These are phyloP conservation scores for Meloidogyne floridensis DNA, from an alignment of 1,140 invertebrate species.

Conservation along the genomic window DNA sequence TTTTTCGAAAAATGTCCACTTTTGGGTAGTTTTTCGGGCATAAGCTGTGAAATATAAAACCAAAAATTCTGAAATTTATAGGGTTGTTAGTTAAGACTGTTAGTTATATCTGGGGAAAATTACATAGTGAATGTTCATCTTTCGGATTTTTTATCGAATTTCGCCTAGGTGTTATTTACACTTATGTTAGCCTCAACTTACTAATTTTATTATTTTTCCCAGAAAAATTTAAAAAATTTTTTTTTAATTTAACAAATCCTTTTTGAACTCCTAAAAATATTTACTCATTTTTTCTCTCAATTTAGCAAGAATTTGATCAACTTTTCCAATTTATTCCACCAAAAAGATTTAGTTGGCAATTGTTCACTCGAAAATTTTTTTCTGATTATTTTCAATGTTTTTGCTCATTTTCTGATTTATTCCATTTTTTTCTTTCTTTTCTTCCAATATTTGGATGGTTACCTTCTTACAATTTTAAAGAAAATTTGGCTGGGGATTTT, in stretches of 20 bases:
- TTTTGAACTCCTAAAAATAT: too few relatives aligned
- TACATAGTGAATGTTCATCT: neutral
- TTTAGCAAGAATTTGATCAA: slow-evolving; percentile 23
- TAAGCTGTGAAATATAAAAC: neutral
- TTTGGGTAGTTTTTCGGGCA: neutral
- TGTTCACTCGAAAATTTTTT: neutral
- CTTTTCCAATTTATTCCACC: slow-evolving; percentile 12
- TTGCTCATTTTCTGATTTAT: neutral
- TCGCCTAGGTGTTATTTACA: neutral
- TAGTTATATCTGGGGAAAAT: neutral
- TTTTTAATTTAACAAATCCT: too few relatives aligned
- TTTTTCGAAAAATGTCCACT: neutral
- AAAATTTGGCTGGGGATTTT: slow-evolving; percentile 56
- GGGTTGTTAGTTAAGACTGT: neutral
- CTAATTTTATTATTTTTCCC: too few relatives aligned
- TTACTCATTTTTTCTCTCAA: too few relatives aligned
- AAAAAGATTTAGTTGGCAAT: neutral
- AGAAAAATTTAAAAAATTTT: too few relatives aligned
- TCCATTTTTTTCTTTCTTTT: slow-evolving; percentile 28
- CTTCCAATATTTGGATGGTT: slow-evolving; percentile 50
- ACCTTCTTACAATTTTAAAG: slow-evolving; percentile 54
- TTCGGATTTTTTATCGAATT: neutral
- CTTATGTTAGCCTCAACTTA: too few relatives aligned
- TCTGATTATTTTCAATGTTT: slow-evolving; percentile 14
- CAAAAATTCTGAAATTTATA: neutral